Conservation (phyloP, 2,888 invertebrate species). For the Lasiommata megera region DNA sequence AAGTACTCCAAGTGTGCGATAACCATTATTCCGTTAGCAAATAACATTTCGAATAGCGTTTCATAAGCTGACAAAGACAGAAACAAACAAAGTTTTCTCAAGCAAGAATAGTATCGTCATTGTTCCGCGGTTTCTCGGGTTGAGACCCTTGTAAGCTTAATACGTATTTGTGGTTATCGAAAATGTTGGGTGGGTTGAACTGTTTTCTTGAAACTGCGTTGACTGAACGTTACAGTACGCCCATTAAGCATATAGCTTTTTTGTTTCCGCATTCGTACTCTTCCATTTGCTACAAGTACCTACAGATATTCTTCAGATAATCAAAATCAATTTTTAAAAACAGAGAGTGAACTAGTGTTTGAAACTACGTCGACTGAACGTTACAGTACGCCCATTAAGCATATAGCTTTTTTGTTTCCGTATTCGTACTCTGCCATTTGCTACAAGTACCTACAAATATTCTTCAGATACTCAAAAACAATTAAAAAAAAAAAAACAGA, state of each 20-base stretch:
- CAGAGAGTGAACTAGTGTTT: too few species aligned
- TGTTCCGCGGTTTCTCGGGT: conserved; percentile 49
- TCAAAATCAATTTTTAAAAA: too few species aligned
- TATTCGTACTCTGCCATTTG: too few species aligned
- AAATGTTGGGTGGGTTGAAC: conserved; percentile 39
- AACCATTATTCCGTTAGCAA: not conserved
- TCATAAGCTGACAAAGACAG: conserved; percentile 50
- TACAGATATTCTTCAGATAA: too few species aligned
- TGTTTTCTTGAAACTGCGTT: conserved; percentile 6
- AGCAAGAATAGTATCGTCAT: conserved; percentile 62
- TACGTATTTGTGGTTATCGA: conserved; percentile 62
- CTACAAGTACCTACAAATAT: too few species aligned
- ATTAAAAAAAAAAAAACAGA: too few species aligned
- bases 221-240: not conserved
- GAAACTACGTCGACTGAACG: not conserved
- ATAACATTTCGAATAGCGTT: not conserved
- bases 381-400: not conserved
- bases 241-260: too few species aligned
- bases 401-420: too few species aligned
- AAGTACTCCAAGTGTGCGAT: too few species aligned
- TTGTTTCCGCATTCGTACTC: too few species aligned
- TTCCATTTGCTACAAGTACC: too few species aligned
- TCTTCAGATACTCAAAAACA: too few species aligned
- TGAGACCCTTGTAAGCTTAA: conserved; percentile 54
- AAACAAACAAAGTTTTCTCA: conserved; percentile 53